phyloP scores from a whole-genome alignment of 2,888 invertebrate genomes.

The Limulus polyphemus region DNA sequence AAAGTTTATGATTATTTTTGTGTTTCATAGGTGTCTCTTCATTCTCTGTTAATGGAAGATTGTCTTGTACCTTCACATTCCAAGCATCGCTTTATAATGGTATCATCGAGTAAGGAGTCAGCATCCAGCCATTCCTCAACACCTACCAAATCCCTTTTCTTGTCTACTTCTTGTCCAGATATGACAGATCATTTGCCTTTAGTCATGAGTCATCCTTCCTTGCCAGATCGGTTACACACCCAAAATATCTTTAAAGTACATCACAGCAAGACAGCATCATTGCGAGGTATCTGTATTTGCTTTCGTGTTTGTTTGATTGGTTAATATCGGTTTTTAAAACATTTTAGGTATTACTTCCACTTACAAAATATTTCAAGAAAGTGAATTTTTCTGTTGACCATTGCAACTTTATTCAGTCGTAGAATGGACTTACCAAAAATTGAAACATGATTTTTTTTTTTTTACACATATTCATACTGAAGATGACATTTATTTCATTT shows the following conservation, averaged over 20 bases:
- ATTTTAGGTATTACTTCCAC: too few relatives aligned
- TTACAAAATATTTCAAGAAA: too few relatives aligned
- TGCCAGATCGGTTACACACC: constrained; percentile 49
- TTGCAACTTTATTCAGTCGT: too few relatives aligned
- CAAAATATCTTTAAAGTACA: constrained; percentile 38
- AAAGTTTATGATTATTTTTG: too few relatives aligned
- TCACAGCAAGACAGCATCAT: constrained; percentile 4
- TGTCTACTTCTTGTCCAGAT: constrained; percentile 72
- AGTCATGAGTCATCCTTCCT: constrained; percentile 36
- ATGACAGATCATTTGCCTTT: constrained; percentile 40
- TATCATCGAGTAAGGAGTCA: constrained; percentile 41
- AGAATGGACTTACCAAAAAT: too few relatives aligned
- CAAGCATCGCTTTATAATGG: constrained; percentile 69
- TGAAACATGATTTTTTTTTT: too few relatives aligned
- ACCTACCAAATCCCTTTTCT: constrained; percentile 39
- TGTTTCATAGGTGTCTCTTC: constrained; percentile 51
- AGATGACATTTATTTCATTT: too few relatives aligned
- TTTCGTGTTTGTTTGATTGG: too few relatives aligned
- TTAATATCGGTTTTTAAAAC: too few relatives aligned
- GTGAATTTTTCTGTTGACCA: too few relatives aligned
- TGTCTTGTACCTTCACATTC: constrained; percentile 62
- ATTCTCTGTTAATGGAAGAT: constrained; percentile 82
- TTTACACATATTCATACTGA: too few relatives aligned
- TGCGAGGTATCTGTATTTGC: too few relatives aligned
- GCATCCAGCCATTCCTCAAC: neutral